phyloP scores from a whole-genome alignment of 2,797 vertebrate genomes.

The Gallirallus australis region DNA sequence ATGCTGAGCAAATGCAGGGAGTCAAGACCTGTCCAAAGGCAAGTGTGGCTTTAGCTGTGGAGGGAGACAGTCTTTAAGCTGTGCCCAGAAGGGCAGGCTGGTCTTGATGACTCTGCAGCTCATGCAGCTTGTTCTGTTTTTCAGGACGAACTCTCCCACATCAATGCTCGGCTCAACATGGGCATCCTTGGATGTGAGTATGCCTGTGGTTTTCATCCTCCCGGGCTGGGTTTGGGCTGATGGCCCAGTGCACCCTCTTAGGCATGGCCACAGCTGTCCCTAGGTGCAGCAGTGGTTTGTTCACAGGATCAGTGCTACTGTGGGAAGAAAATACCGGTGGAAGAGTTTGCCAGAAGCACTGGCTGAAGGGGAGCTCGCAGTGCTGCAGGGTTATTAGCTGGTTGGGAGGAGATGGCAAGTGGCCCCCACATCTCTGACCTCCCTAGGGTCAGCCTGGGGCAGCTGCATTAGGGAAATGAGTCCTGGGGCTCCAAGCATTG shows the following conservation, averaged over 20 bases:
- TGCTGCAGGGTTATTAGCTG: background rate
- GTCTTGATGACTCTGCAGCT: background rate
- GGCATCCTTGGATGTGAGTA: conserved; percentile 99
- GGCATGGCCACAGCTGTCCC: background rate
- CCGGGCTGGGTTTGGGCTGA: background rate
- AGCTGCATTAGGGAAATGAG: background rate
- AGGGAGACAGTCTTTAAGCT: background rate
- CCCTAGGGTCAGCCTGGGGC: background rate
- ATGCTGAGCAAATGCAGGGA: background rate
- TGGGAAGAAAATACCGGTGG: background rate
- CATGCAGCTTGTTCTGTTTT: conserved; percentile 7
- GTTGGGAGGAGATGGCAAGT: background rate
- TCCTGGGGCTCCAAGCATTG: background rate
- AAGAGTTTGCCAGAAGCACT: background rate
- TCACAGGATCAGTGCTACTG: background rate
- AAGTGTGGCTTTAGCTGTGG: background rate
- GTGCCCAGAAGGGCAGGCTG: background rate
- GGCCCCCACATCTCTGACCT: background rate
- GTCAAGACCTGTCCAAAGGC: background rate
- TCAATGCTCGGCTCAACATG: conserved; percentile 98
- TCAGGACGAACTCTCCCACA: conserved; percentile 97
- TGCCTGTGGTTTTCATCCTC: background rate
- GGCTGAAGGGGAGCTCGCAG: background rate
- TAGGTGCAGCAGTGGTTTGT: background rate
- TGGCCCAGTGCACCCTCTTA: background rate